These are phyloP conservation scores for Eupithecia vulgata DNA, from an alignment of 2,888 invertebrate species.

Conservation along the genomic window DNA sequence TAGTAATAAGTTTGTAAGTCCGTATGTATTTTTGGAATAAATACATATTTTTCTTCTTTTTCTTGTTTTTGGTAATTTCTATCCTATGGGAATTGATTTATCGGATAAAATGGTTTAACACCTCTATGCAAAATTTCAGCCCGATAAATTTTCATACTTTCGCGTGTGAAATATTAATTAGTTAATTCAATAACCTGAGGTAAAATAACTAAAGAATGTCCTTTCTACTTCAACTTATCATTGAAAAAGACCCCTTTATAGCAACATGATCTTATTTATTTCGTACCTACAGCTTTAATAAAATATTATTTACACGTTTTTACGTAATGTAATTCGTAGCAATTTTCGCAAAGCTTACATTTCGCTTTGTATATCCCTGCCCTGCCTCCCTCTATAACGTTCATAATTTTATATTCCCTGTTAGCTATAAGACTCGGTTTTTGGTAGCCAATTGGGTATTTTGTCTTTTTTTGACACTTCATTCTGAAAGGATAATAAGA, in stretches of 20 bases:
- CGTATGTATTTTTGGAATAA: too few species aligned
- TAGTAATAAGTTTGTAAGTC: too few species aligned
- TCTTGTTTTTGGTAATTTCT: too few species aligned
- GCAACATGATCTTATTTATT: constrained; percentile 40
- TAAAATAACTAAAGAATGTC: background rate
- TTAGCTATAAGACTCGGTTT: background rate
- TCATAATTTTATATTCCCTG: background rate
- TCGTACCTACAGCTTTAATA: constrained; percentile 30
- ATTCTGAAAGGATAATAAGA: background rate
- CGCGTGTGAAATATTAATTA: too few species aligned
- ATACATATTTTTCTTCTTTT: too few species aligned
- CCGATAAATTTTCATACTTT: too few species aligned
- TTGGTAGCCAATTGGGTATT: background rate
- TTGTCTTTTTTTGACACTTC: background rate
- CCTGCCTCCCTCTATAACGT: background rate
- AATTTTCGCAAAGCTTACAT: constrained; percentile 7
- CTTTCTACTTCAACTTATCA: background rate
- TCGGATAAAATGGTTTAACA: too few species aligned
- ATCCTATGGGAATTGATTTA: too few species aligned
- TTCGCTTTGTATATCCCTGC: constrained; percentile 11
- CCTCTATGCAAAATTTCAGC: too few species aligned
- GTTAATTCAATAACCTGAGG: background rate
- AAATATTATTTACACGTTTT: constrained; percentile 28
- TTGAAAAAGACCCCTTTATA: background rate
- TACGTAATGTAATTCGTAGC: constrained; percentile 18